phyloP scores from a whole-genome alignment of 2,797 vertebrate genomes.

The Coregonus ussuriensis region DNA sequence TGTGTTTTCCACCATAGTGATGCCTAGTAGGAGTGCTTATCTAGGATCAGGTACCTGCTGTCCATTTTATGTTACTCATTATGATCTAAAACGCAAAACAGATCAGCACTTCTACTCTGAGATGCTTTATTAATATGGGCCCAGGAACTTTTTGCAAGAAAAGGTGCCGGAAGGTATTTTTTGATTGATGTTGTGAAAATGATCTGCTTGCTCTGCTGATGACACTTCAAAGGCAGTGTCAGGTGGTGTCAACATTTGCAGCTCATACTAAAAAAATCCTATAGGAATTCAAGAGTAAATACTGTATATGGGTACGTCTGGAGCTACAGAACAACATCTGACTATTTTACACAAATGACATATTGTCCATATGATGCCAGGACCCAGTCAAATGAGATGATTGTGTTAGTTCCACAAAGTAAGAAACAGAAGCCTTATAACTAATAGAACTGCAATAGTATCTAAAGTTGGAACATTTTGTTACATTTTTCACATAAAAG shows the following conservation, averaged over 20 bases:
- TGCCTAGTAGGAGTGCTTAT: no score
- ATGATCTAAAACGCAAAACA: neutral
- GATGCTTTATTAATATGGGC: neutral
- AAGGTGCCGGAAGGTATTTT: neutral
- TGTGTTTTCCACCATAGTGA: no score
- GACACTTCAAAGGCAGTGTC: neutral
- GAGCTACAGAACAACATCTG: neutral
- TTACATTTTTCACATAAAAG: neutral
- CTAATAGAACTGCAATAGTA: neutral
- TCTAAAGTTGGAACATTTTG: neutral
- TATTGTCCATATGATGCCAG: neutral
- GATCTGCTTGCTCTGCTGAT: neutral
- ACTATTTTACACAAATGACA: neutral
- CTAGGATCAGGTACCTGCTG: neutral
- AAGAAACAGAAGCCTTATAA: neutral
- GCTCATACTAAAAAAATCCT: neutral
- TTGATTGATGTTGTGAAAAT: neutral
- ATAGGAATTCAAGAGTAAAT: neutral
- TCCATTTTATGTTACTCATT: neutral
- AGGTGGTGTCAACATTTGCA: neutral
- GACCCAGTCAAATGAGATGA: neutral
- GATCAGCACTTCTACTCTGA: neutral
- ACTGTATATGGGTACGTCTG: neutral
- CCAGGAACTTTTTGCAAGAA: neutral
- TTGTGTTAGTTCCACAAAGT: neutral